These are phyloP conservation scores for Thamnophis elegans DNA, from an alignment of 2,797 vertebrate genomes.

Conservation along the genomic window DNA sequence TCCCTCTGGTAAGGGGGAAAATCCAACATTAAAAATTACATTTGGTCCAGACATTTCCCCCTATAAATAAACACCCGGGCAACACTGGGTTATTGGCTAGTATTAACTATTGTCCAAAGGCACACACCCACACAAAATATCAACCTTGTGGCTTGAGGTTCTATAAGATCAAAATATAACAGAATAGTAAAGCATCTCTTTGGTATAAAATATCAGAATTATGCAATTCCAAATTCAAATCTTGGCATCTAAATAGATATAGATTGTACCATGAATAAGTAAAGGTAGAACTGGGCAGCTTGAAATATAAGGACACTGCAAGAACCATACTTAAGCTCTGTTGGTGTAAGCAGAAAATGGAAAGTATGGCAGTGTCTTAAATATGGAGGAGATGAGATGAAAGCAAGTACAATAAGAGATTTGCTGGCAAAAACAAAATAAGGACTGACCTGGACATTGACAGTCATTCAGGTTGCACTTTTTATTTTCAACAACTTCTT, in stretches of 20 bases:
- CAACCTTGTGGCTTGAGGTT: neutral
- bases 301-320: neutral
- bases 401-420: neutral
- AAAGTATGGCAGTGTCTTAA: neutral
- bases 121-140: neutral
- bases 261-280: neutral
- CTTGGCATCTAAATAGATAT: neutral
- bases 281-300: neutral
- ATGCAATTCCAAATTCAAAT: neutral
- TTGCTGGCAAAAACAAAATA: neutral
- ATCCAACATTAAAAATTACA: no score
- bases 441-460: neutral
- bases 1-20: no score
- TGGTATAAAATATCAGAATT: neutral
- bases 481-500: neutral
- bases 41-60: no score
- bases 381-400: neutral
- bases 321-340: neutral
- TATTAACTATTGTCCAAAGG: neutral
- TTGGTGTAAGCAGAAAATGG: neutral
- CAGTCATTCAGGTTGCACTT: neutral
- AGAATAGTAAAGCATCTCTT: neutral
- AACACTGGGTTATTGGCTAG: no score
- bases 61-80: no score
- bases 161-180: neutral